phyloP scores from a whole-genome alignment of 2,888 invertebrate genomes.

The Troides oblongomaculatus region DNA sequence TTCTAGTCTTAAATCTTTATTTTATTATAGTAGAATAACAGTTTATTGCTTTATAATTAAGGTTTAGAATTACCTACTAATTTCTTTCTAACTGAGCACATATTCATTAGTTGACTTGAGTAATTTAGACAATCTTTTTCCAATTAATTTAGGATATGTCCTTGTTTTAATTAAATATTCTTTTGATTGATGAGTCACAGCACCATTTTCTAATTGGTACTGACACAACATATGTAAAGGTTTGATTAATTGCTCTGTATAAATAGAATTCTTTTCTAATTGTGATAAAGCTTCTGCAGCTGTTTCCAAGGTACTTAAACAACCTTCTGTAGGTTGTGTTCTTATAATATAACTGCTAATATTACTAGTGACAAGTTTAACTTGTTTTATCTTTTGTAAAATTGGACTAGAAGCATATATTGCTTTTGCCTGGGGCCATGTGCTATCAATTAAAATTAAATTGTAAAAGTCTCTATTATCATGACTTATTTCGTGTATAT shows the following conservation, averaged over 20 bases:
- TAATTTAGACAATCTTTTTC: conserved; percentile 83
- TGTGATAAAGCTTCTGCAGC: conserved; percentile 89
- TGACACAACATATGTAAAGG: conserved; percentile 91
- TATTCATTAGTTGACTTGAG: conserved; percentile 60
- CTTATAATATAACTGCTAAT: conserved; percentile 94
- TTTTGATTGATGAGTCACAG: conserved; percentile 95
- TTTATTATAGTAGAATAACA: not conserved
- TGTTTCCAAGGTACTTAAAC: conserved; percentile 93
- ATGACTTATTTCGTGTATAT: conserved; percentile 78
- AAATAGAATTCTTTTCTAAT: conserved; percentile 84
- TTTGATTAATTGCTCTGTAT: conserved; percentile 84
- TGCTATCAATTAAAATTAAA: conserved; percentile 93
- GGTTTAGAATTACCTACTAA: not conserved
- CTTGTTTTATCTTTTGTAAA: conserved; percentile 87
- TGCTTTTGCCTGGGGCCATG: conserved; percentile 97
- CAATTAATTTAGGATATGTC: conserved; percentile 88
- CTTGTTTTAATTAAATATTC: conserved; percentile 91
- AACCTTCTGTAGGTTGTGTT: conserved; percentile 95
- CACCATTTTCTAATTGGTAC: conserved; percentile 94
- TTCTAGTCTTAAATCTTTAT: not conserved
- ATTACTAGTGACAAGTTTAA: conserved; percentile 86
- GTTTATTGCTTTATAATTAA: not conserved
- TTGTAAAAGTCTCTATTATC: conserved; percentile 81
- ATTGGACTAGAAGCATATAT: conserved; percentile 91
- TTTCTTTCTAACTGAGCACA: conserved; percentile 33